Conservation (phyloP, 2,888 invertebrate species). For the Abrostola tripartita region DNA sequence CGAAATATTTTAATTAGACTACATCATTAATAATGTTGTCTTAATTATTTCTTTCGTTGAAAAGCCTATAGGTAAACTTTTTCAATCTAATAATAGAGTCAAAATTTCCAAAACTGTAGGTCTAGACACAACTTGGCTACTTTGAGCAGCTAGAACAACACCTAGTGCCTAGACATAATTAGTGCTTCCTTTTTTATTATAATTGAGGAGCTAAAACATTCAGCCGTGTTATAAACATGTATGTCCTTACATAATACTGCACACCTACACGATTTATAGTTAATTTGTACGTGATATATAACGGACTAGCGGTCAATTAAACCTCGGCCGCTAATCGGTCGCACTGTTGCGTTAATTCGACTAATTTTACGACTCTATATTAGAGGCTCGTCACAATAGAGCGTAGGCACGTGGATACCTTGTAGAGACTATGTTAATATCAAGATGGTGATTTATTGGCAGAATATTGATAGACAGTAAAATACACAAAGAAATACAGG, state of each 20-base stretch:
- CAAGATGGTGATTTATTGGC: not conserved
- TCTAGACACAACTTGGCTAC: too few species aligned
- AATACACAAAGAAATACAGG: not conserved
- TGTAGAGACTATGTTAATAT: not conserved
- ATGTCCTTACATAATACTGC: constrained; percentile 28
- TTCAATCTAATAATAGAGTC: not conserved
- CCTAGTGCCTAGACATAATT: too few species aligned
- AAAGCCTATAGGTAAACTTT: too few species aligned
- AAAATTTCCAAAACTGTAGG: not conserved
- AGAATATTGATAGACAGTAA: not conserved
- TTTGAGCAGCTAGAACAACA: too few species aligned
- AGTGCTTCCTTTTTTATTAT: too few species aligned
- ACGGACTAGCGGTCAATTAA: constrained; percentile 61
- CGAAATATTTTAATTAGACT: too few species aligned
- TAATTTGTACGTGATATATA: constrained; percentile 63
- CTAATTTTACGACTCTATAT: constrained; percentile 66
- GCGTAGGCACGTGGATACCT: constrained; percentile 60
- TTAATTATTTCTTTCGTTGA: too few species aligned
- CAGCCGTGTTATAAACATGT: constrained; percentile 36
- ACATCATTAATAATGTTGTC: too few species aligned
- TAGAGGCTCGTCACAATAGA: constrained; percentile 46
- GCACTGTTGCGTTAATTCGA: constrained; percentile 65
- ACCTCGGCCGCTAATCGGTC: constrained; percentile 62
- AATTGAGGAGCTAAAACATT: constrained; percentile 14
- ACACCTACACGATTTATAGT: constrained; percentile 56